These are phyloP conservation scores for Hydrochoerus hydrochaeris DNA, from an alignment of 2,113 vertebrate genomes.

Conservation along the genomic window DNA sequence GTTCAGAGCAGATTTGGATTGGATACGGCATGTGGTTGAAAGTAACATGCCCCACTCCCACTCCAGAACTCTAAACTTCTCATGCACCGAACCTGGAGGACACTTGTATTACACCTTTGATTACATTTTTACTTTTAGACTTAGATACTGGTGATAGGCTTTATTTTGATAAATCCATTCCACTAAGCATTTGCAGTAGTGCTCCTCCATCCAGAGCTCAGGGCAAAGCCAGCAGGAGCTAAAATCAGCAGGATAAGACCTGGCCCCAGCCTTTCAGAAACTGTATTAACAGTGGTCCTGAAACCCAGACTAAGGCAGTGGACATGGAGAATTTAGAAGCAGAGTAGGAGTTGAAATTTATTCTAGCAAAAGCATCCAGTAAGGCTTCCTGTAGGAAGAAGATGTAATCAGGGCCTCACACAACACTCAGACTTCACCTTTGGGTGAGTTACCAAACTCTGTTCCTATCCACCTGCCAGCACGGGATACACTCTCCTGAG, in stretches of 20 bases:
- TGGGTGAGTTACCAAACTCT: not conserved
- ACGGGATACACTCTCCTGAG: not conserved
- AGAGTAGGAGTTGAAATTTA: not conserved
- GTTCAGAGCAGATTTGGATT: not conserved
- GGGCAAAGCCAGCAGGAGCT: not conserved
- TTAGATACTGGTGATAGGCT: not conserved
- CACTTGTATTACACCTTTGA: not conserved
- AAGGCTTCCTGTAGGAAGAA: conserved; percentile 31
- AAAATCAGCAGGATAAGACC: not conserved
- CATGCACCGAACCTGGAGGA: not conserved
- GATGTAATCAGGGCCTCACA: not conserved
- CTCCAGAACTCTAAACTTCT: not conserved
- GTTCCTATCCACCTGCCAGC: not conserved
- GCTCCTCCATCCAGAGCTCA: not conserved
- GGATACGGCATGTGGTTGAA: not conserved
- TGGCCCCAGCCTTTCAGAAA: not conserved
- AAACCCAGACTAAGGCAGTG: not conserved
- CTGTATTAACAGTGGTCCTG: not conserved
- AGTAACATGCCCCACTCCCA: not conserved
- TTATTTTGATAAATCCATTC: not conserved
- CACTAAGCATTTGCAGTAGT: no score
- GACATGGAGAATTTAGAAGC: not conserved
- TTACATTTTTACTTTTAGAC: not conserved
- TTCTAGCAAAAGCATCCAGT: not conserved
- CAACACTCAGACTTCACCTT: not conserved